Percentiles rank a stretch among this genome's conserved stretches.
Conservation (phyloP, 2,797 vertebrate species). For the Sebastes hubbsi region DNA sequence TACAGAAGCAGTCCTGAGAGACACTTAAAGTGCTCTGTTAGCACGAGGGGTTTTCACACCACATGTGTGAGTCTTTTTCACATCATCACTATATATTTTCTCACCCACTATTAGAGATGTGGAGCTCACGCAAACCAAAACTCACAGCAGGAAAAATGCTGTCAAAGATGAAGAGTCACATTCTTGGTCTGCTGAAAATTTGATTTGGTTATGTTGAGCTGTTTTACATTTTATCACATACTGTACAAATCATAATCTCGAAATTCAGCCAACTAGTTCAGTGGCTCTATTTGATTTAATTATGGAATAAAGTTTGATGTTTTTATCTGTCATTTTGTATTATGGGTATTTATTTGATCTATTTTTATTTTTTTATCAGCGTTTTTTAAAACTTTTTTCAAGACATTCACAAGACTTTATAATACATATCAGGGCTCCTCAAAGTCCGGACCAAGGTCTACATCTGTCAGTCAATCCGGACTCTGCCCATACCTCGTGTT, state of each 20-base stretch:
- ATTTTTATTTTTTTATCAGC: not conserved
- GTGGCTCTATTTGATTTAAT: not conserved
- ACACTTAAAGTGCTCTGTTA: conserved; percentile 4
- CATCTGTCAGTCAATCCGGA: too few species aligned
- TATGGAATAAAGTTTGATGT: not conserved
- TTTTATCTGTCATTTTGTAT: not conserved
- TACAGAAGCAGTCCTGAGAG: conserved; percentile 11
- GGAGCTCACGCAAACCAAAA: not conserved
- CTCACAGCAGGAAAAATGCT: not conserved
- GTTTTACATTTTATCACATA: not conserved
- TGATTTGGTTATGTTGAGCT: not conserved
- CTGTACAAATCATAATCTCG: not conserved
- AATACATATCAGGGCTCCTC: not conserved
- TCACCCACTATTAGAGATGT: conserved; percentile 2
- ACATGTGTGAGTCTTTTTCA: conserved; percentile 18
- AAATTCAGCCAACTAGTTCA: not conserved
- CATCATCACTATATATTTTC: not conserved
- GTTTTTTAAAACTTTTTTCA: not conserved
- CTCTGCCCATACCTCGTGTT: too few species aligned
- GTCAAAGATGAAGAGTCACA: not conserved
- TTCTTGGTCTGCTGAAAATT: not conserved
- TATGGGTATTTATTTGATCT: not conserved
- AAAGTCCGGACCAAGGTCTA: fast-evolving
- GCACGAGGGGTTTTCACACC: conserved; percentile 1
- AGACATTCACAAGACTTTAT: not conserved